phyloP scores from a whole-genome alignment of 2,113 vertebrate species.

The Phalacrocorax pelagicus region DNA sequence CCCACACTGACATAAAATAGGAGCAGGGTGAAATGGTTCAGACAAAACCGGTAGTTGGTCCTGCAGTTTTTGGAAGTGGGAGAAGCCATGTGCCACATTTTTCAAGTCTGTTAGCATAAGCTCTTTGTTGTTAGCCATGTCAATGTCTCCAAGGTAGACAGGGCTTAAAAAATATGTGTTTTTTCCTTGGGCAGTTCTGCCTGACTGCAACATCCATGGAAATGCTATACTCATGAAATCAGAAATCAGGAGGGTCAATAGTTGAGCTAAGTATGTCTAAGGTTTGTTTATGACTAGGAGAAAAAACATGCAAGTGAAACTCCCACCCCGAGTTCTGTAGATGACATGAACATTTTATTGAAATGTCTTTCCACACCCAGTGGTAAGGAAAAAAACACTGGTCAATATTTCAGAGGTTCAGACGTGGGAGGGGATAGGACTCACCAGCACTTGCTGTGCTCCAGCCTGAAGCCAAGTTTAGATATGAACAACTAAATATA shows the following conservation, averaged over 20 bases:
- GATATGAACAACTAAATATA: neutral
- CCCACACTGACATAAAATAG: neutral
- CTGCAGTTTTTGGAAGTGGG: neutral
- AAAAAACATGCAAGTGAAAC: neutral
- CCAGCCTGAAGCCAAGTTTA: neutral
- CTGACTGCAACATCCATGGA: neutral
- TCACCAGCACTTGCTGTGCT: neutral
- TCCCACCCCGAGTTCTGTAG: neutral
- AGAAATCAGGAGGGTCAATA: neutral
- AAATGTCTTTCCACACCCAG: constrained; percentile 30
- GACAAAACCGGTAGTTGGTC: neutral
- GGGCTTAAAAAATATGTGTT: neutral
- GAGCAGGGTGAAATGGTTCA: neutral
- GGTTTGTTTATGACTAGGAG: neutral
- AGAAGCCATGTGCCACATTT: neutral
- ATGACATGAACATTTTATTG: neutral
- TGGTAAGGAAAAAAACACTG: neutral
- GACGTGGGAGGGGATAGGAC: neutral
- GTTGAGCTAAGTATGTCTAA: neutral
- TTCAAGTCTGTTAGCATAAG: neutral
- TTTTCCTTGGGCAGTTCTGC: neutral
- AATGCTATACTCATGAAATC: neutral
- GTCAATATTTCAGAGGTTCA: neutral
- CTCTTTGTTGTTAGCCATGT: neutral
- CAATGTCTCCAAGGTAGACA: neutral